phyloP scores from a whole-genome alignment of 1,140 invertebrate species.

The Matsumurasca onukii region DNA sequence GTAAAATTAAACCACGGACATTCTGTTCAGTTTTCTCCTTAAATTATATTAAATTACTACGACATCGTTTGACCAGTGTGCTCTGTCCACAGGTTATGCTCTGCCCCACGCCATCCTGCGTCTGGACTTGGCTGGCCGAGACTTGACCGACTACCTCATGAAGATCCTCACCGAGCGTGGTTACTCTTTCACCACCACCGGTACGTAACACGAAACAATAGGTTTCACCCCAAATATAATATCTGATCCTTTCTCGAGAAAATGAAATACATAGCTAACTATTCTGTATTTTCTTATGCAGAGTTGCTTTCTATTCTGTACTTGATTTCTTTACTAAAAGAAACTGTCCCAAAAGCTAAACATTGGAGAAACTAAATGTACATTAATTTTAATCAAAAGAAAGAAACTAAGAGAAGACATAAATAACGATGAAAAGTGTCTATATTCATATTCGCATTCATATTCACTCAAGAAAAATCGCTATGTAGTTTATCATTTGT shows the following conservation, averaged over 20 bases:
- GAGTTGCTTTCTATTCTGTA: not conserved
- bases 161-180: constrained; percentile 84
- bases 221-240: not conserved
- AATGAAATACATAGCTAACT: not conserved
- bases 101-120: constrained; percentile 80
- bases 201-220: constrained; percentile 32
- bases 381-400: not conserved
- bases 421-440: too few relatives aligned
- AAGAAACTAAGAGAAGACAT: too few relatives aligned
- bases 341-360: not conserved
- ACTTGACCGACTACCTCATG: constrained; percentile 86
- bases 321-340: not conserved
- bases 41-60: not conserved
- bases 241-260: not conserved
- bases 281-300: not conserved
- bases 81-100: constrained; percentile 51
- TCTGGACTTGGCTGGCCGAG: constrained; percentile 86
- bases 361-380: not conserved
- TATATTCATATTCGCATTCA: too few relatives aligned
- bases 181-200: constrained; percentile 52
- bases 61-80: constrained; percentile 1
- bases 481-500: too few relatives aligned
- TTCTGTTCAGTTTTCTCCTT: too few relatives aligned
- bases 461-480: too few relatives aligned
- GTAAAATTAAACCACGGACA: too few relatives aligned